A percentile compares a stretch with the other conserved stretches of the same genome.
Conservation (phyloP, 23 tunicate genomes). For the Phallusia fumigata region DNA sequence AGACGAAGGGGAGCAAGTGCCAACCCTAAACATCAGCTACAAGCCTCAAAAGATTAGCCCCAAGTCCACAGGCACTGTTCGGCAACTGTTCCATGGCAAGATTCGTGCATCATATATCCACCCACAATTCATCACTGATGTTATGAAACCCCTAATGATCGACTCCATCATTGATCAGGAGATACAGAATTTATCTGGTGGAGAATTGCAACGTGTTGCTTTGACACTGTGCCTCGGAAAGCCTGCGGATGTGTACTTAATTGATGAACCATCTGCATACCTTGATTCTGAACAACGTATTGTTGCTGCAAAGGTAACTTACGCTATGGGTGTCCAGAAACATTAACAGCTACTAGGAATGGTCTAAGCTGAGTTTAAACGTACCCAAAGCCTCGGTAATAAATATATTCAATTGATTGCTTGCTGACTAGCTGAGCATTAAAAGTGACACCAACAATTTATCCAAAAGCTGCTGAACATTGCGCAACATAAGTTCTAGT, state of each 20-base stretch:
- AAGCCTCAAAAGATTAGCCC: slow-evolving; percentile 98
- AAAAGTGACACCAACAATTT: not conserved
- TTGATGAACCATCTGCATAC: slow-evolving; percentile 97
- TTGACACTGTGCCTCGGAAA: slow-evolving; percentile 85
- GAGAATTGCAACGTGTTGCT: slow-evolving; percentile 97
- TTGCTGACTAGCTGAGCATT: too few relatives aligned
- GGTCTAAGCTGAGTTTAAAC: too few relatives aligned
- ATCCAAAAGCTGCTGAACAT: too few relatives aligned
- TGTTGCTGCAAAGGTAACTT: slow-evolving; percentile 84
- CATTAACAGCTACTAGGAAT: too few relatives aligned
- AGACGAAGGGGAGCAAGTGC: slow-evolving; percentile 80
- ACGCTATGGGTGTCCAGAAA: too few relatives aligned
- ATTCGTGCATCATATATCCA: slow-evolving; percentile 83
- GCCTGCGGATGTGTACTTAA: slow-evolving; percentile 92
- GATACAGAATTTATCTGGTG: slow-evolving; percentile 89
- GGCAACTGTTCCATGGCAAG: slow-evolving; percentile 81
- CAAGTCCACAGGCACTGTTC: slow-evolving; percentile 88
- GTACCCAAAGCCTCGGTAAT: too few relatives aligned
- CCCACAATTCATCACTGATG: slow-evolving; percentile 94
- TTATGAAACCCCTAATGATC: slow-evolving; percentile 90
- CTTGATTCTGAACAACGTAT: slow-evolving; percentile 97
- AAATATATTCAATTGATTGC: too few relatives aligned
- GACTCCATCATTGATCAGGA: slow-evolving; percentile 82
- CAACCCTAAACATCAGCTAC: slow-evolving; percentile 85
- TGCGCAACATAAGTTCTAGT: too few relatives aligned